phyloP scores from a whole-genome alignment of 2,113 vertebrate species.

The Pelecanoides urinatrix region DNA sequence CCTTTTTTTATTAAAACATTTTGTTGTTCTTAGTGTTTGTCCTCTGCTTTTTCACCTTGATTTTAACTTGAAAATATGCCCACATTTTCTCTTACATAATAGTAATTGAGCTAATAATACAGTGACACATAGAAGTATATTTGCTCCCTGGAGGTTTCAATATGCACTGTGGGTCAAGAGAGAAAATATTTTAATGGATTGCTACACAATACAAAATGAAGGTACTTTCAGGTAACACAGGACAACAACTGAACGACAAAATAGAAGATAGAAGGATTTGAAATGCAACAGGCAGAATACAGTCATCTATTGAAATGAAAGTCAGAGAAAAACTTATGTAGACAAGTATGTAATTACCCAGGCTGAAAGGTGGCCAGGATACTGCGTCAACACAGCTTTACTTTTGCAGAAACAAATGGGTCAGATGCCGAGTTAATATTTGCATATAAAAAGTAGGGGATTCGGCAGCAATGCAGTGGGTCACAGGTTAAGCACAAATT shows the following conservation, averaged over 20 bases:
- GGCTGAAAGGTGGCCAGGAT: neutral
- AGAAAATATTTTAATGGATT: neutral
- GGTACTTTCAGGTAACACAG: neutral
- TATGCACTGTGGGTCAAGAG: neutral
- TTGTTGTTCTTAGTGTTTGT: neutral
- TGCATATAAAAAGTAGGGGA: neutral
- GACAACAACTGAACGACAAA: neutral
- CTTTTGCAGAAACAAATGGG: neutral
- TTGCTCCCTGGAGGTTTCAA: neutral
- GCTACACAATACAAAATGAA: neutral
- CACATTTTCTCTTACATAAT: neutral
- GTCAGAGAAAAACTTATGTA: neutral
- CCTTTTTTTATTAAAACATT: neutral
- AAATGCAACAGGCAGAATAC: neutral
- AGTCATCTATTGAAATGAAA: neutral
- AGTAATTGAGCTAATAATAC: slow-evolving; percentile 9
- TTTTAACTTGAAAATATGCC: neutral
- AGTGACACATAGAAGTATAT: neutral
- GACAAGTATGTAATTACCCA: neutral
- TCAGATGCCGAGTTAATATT: neutral
- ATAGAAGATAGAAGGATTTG: neutral
- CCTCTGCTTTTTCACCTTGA: slow-evolving; percentile 1
- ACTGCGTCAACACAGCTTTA: neutral
- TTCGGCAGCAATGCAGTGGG: neutral
- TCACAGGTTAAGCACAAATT: neutral